Percentiles rank a stretch among this genome's conserved stretches.
Evolutionary conservation across 2,797 vertebrate species (phyloP).

Genomic region (Champsocephalus gunnari): DNA sequence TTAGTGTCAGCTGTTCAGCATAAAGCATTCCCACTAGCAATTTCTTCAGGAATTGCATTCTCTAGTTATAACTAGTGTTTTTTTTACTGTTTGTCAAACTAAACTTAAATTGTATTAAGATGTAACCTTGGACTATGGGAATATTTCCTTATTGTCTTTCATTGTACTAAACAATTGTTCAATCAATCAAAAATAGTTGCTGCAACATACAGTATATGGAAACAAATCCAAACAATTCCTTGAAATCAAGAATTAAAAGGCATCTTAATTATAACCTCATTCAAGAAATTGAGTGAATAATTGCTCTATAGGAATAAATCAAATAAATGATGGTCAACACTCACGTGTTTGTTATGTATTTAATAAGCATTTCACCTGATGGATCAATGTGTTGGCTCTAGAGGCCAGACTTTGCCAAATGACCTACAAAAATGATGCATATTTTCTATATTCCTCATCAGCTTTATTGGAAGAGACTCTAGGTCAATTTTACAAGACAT

Average conservation of each 20-base stretch:
- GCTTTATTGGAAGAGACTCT: no score
- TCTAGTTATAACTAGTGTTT: no score
- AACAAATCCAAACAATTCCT: neutral
- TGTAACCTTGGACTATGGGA: neutral
- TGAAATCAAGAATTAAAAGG: neutral
- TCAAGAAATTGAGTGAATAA: neutral
- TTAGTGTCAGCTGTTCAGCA: no score
- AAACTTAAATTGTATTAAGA: neutral
- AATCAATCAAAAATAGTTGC: no score
- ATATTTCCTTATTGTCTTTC: neutral
- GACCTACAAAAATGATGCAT: constrained; percentile 16
- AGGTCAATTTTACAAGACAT: no score
- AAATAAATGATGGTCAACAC: neutral
- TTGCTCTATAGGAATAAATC: neutral
- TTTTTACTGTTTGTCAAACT: neutral
- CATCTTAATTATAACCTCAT: neutral
- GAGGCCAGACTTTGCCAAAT: constrained; percentile 15
- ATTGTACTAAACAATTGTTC: no score
- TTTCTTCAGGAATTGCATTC: no score
- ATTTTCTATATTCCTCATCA: neutral
- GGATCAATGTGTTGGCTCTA: neutral
- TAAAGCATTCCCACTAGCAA: no score
- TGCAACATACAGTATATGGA: no score
- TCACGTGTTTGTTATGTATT: neutral
- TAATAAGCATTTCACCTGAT: neutral